phyloP scores from a whole-genome alignment of 2,797 vertebrate species.

The Protonibea diacanthus region DNA sequence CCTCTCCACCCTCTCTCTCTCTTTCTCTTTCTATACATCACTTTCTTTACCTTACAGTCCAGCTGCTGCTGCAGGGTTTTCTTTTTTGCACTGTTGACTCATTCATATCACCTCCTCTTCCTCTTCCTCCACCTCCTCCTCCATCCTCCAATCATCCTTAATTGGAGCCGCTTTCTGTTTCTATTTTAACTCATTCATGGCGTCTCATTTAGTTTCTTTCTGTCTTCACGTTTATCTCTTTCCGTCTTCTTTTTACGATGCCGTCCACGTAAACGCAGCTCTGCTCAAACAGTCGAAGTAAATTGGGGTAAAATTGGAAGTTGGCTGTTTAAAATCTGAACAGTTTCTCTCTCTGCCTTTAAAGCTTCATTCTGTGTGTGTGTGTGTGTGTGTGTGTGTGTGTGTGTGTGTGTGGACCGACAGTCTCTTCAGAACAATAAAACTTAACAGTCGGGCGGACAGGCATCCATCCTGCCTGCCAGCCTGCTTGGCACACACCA shows the following conservation, averaged over 20 bases:
- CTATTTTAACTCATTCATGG: background rate
- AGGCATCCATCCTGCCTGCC: slow-evolving; percentile 46
- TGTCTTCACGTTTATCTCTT: background rate
- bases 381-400: slow-evolving; percentile 12
- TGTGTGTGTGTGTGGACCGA: background rate
- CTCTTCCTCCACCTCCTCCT: background rate
- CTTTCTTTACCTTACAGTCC: slow-evolving; percentile 4
- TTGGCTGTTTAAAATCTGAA: background rate
- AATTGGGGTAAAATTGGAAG: background rate
- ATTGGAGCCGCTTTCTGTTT: background rate
- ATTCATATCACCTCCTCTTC: slow-evolving; percentile 13
- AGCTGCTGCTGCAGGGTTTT: background rate
- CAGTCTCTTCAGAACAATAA: slow-evolving; percentile 12
- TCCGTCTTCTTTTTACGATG: background rate
- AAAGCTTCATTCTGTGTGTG: slow-evolving; percentile 10
- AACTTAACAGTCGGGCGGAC: slow-evolving; percentile 4
- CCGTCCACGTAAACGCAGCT: background rate
- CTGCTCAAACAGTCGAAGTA: background rate
- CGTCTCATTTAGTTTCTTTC: background rate
- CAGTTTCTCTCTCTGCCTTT: background rate
- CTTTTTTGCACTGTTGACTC: slow-evolving; percentile 17
- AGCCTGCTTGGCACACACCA: slow-evolving; percentile 41
- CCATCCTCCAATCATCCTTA: background rate
- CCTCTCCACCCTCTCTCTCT: slow-evolving; percentile 1
- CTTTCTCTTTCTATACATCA: slow-evolving; percentile 19